Evolutionary conservation across 2,888 invertebrate genomes (phyloP).

Genomic region (Ptychoptera albimana): DNA sequence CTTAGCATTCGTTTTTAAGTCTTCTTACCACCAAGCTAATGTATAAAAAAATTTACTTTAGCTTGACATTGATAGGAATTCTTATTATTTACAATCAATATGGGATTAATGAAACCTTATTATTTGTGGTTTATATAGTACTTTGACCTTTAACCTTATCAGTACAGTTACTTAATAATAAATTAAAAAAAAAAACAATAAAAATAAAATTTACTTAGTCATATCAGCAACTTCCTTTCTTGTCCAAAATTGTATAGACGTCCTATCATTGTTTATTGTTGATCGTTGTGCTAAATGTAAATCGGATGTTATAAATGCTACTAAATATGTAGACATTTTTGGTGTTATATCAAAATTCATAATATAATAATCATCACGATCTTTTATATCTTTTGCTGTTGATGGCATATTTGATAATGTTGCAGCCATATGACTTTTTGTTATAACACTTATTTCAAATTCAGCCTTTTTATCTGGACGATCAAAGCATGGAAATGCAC

Average conservation of each 20-base stretch:
- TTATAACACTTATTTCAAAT: slow-evolving; percentile 51
- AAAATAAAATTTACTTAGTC: slow-evolving; percentile 16
- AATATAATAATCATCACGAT: no score
- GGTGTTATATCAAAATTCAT: slow-evolving; percentile 39
- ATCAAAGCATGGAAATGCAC: slow-evolving; percentile 79
- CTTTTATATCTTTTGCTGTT: no score
- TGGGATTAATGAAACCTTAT: background rate
- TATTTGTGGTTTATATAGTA: no score
- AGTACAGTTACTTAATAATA: background rate
- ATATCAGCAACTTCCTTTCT: slow-evolving; percentile 24
- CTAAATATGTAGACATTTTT: slow-evolving; percentile 60
- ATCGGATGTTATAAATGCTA: slow-evolving; percentile 45
- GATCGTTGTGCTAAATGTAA: slow-evolving; percentile 26
- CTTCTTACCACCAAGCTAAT: no score
- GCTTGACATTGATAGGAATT: no score
- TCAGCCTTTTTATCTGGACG: slow-evolving; percentile 68
- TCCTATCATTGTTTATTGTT: slow-evolving; percentile 18
- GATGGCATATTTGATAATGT: slow-evolving; percentile 49
- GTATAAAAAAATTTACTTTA: no score
- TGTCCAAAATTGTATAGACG: slow-evolving; percentile 28
- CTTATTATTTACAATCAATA: background rate
- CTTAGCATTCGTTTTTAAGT: no score
- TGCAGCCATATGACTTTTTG: slow-evolving; percentile 32
- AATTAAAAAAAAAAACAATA: background rate
- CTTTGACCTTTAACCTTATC: no score